These are phyloP conservation scores for Psittacula echo DNA, from an alignment of 2,797 vertebrate species.

Conservation along the genomic window DNA sequence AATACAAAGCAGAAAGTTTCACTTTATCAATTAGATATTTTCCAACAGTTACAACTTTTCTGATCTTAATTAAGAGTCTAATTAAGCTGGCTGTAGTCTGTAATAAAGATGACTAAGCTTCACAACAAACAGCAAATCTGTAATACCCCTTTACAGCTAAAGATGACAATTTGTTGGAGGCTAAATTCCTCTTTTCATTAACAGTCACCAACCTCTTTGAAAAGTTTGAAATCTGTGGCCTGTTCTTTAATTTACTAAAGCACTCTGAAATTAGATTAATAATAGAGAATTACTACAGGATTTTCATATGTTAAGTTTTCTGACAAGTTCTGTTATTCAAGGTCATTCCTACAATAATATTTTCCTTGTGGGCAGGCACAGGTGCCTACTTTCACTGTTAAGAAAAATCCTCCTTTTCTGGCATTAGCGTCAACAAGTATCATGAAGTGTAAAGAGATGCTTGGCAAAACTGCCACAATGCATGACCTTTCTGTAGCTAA, in stretches of 20 bases:
- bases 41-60: not conserved
- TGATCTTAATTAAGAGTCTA: not conserved
- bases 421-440: slow-evolving; percentile 1
- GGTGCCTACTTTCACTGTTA: not conserved
- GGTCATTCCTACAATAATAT: not conserved
- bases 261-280: not conserved
- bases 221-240: not conserved
- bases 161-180: not conserved
- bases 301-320: not conserved
- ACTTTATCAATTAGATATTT: not conserved
- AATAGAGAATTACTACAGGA: not conserved
- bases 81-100: not conserved
- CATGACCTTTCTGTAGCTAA: not conserved
- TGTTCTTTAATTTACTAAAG: not conserved
- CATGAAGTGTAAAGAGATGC: not conserved
- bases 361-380: slow-evolving; percentile 14
- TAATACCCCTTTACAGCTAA: not conserved
- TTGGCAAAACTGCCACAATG: not conserved
- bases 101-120: not conserved
- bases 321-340: not conserved
- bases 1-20: not conserved
- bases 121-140: not conserved
- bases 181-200: not conserved
- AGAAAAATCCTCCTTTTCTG: slow-evolving; percentile 5
- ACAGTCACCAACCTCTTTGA: not conserved